Evolutionary conservation across 2,888 invertebrate genomes (phyloP), one percentile per base, ranked within the genome.

Genomic region (Heliconius erato): DNA sequence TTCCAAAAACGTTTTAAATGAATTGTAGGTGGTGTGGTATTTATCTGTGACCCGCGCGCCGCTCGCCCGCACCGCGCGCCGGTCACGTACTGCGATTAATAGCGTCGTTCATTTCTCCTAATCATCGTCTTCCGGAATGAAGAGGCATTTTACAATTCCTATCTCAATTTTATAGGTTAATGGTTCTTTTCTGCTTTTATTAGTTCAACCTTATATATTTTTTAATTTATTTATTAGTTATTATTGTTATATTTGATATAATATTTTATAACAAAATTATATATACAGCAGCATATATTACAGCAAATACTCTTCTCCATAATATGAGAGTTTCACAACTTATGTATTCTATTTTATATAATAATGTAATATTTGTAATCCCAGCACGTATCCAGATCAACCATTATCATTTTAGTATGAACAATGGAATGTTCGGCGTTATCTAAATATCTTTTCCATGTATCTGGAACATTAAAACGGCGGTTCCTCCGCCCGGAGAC

Each of bases 1-100:
- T 81, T 81, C 81, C 54, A 68, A 81, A 81, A 81, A 81, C 74
- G 67, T 76, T 81, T 81, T 32, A 81, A 81, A 76, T 40, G 69
- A 54, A 59, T 26, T 26, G 69, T 81, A 76, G 76, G 40, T 65
- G n/a, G 74, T 74, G 81, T 69, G 76, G 81, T 76, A 68, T 77
- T 59, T 49, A 74, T 32, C 40, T 32, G 67, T 54, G 59, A 40
- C 23, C 59, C 69, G 14, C 28, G 28, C 28, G 28, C 28, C 28
- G 28, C 32, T 79, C 32, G 74, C 26, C 16, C 23, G n/a, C 63
- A 7, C 23, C 23, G 11, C 65, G 26, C 63, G 88, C 92, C 86
- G 89, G 90, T 90, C 93, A 92, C 92, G 91, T 92, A 87, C 85
- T 87, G 80, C 90, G 88, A 89, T 90, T 90, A 90, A 90, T 89